A percentile compares a stretch with the other conserved stretches of the same genome.
Evolutionary conservation across 2,888 invertebrate genomes (phyloP).

Genomic region (Conomelus anceps): DNA sequence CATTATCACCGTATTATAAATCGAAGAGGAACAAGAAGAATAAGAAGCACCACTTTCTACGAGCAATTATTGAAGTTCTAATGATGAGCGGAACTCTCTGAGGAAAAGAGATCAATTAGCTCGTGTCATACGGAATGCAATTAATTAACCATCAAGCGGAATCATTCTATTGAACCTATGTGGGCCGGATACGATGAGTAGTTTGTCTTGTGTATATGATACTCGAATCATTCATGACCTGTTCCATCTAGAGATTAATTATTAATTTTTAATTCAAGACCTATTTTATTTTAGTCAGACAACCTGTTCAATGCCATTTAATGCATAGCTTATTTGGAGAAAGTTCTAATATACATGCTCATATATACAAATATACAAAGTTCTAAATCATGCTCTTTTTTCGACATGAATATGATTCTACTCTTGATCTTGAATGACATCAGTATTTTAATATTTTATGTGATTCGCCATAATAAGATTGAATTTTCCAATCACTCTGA

Average conservation of each 20-base stretch:
- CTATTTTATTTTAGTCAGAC: not conserved
- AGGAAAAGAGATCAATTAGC: not conserved
- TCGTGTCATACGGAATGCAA: not conserved
- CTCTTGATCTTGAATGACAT: too few species aligned
- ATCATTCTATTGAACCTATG: not conserved
- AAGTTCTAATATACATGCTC: not conserved
- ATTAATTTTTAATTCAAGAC: not conserved
- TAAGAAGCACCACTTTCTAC: not conserved
- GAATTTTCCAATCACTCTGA: too few species aligned
- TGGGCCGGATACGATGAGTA: not conserved
- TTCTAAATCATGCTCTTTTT: too few species aligned
- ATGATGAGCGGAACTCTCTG: not conserved
- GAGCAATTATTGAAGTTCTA: not conserved
- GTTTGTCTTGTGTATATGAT: not conserved
- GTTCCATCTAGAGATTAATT: not conserved
- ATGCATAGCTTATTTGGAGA: not conserved
- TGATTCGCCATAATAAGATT: too few species aligned
- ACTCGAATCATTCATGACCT: not conserved
- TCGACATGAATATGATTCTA: too few species aligned
- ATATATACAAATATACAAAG: too few species aligned
- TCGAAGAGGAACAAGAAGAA: not conserved
- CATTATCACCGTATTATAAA: too few species aligned
- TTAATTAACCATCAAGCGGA: not conserved
- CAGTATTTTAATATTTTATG: too few species aligned
- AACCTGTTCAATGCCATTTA: not conserved